Base-by-base conservation (phyloP, 2,797 vertebrate species). In the Phataginus tetradactyla region DNA sequence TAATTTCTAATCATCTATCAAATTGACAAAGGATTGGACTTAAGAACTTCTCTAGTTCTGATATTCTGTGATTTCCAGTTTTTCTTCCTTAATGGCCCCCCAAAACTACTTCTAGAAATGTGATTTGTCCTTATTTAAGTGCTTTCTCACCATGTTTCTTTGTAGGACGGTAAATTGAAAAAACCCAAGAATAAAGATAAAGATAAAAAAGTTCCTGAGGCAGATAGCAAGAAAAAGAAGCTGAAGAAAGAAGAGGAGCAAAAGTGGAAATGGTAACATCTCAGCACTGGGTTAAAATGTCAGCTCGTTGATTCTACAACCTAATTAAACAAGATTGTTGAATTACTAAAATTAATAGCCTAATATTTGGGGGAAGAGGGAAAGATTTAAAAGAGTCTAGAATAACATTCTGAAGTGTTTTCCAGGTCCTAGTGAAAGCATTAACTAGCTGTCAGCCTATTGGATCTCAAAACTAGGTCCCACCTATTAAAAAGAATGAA, bases 231-330 rank as follows among this genome's bases (percentile, higher is more conserved):
- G 98, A 99, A 97, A 98, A 99, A 99, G 98, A 99, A 99, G 97
- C 98, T 93, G n/a, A 99, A 99, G 98, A 99, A 99, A 97, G 99
- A 99, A 96, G 99, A 99, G 89, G 99, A 99, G 69, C 99, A 99
- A 94, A 99, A 99, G 97, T 99, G 99, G 99, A 99, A 99, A 99
- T 99, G 99, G 99, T 99, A 99, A 98, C 86, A 97, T 91, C 74
- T 66, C 94, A 74, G 84, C 95, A 75, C 20, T 96, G 86, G 71
- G 87, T 90, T 94, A 74, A 86, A n/a, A 72, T 80, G 77, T 85
- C 86, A 91, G 69, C 94, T 86, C 75, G 96, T 92, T 94, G 20
- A 77, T 27, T 89, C 91, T 55, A 57, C 55, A 61, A 9, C 69
- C 45, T 92, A 84, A 87, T 64, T 86, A 78, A 95, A 49, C 32